These are phyloP conservation scores for Salticus scenicus DNA, from an alignment of 2,888 invertebrate species.

Conservation along the genomic window DNA sequence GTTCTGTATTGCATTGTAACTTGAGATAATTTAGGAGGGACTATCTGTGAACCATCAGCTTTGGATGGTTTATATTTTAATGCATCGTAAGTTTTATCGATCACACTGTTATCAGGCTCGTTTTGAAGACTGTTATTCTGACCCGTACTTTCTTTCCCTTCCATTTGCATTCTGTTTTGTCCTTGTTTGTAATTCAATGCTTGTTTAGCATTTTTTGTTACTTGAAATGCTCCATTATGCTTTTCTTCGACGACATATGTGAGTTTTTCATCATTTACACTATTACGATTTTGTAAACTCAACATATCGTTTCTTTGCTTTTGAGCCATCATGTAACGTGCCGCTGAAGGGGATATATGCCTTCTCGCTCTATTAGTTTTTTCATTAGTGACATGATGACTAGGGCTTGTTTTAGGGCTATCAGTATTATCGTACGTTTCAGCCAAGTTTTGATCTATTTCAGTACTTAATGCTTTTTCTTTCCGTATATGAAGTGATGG, in stretches of 20 bases:
- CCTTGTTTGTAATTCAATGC: slow-evolving; percentile 35
- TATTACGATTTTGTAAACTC: slow-evolving; percentile 25
- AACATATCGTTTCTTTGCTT: slow-evolving; percentile 50
- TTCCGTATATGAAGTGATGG: slow-evolving; percentile 90
- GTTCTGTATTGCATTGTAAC: background rate
- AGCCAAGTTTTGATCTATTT: slow-evolving; percentile 85
- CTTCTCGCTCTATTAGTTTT: slow-evolving; percentile 67
- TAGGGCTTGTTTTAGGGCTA: slow-evolving; percentile 76
- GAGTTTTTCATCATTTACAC: background rate
- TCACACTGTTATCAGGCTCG: background rate
- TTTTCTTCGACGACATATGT: slow-evolving; percentile 54
- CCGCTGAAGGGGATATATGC: slow-evolving; percentile 43
- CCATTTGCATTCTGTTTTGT: slow-evolving; percentile 21
- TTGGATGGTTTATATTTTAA: background rate
- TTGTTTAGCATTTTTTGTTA: slow-evolving; percentile 51
- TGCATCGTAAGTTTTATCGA: background rate
- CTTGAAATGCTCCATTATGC: slow-evolving; percentile 60
- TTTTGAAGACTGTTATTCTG: background rate
- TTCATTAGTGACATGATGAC: slow-evolving; percentile 72
- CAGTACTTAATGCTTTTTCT: slow-evolving; percentile 81
- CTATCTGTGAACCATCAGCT: background rate
- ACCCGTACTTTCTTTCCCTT: background rate
- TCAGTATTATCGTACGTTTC: slow-evolving; percentile 95
- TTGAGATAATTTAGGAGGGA: background rate
- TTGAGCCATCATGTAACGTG: slow-evolving; percentile 60